Percentiles rank a stretch among this genome's conserved stretches.
phyloP scores from a whole-genome alignment of 1,140 invertebrate species.

The Sesamia nonagrioides region DNA sequence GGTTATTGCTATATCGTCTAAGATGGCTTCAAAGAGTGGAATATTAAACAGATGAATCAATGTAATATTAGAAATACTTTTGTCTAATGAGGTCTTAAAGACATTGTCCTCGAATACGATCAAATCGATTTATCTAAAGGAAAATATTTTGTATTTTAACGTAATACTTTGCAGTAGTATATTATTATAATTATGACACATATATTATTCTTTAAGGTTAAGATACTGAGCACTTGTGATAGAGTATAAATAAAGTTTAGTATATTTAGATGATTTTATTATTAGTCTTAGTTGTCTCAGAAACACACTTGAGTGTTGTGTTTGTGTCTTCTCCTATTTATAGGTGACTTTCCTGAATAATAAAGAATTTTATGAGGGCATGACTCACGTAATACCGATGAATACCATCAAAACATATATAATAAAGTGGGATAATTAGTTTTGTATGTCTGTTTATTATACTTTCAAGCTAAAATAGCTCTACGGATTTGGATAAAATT shows the following conservation, averaged over 20 bases:
- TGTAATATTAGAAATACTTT: background rate
- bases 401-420: background rate
- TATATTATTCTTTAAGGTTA: conserved; percentile 15
- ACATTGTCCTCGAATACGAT: background rate
- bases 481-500: too few species aligned
- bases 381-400: background rate
- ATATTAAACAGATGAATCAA: background rate
- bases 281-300: conserved; percentile 10
- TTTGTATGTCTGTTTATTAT: too few species aligned
- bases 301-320: background rate
- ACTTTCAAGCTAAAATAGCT: too few species aligned
- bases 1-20: background rate
- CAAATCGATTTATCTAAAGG: background rate
- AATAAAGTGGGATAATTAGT: too few species aligned
- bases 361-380: background rate
- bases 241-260: conserved; percentile 28
- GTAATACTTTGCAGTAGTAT: background rate
- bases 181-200: background rate
- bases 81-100: background rate
- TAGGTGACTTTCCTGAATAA: conserved; percentile 16
- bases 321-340: background rate
- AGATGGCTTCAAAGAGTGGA: background rate
- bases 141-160: background rate
- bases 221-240: conserved; percentile 13
- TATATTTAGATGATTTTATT: conserved; percentile 30